Evolutionary conservation across 2,888 invertebrate species (phyloP), one percentile per base, ranked within the genome.

Genomic region (Parapristionchus giblindavisi): DNA sequence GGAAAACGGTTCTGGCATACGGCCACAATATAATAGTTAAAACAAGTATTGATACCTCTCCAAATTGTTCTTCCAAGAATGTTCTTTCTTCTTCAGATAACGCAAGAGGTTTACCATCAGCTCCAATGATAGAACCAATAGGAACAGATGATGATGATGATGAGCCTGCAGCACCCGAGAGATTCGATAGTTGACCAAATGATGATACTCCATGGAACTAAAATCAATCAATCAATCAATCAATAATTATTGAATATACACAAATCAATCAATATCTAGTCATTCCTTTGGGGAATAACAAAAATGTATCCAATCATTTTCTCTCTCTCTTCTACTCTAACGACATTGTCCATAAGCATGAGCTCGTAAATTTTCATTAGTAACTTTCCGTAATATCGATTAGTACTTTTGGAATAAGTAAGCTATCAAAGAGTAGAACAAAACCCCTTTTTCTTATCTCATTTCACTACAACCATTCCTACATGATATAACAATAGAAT

Each of bases 111-210:
- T 27, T 38, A n/a, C 70, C 70, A 54, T 70, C 70, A 24, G 34
- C 17, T 11, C 70, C 70, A 38, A 70, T 54, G 38, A 70, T 54
- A 14, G 54, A 38, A 11, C 70, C 70, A 24, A 54, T 17, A 27
- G 70, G 70, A 21, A 70, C 54, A 70, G 70, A 70, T 24, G 70
- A 70, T 3, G 70, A 70, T 24, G 70, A 70, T 27, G 70, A 70
- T 2, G 68, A 68, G 21, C 36, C 52, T 21, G 70, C 11, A 14
- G 54, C 54, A 60, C 66, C 66, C 29, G 32, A 27, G 1, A 66
- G 51, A 32, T 5, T 11, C 3, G 70, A 70, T 21, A 70, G 38
- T 34, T 70, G 70, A 38, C 54, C 54, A 27, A 21, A 70, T n/a
- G 70, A 70, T 11, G 52, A 54, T 2, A 70, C 66, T 51, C 48